Conservation (phyloP, 2,797 vertebrate genomes). For the Otus scops region DNA sequence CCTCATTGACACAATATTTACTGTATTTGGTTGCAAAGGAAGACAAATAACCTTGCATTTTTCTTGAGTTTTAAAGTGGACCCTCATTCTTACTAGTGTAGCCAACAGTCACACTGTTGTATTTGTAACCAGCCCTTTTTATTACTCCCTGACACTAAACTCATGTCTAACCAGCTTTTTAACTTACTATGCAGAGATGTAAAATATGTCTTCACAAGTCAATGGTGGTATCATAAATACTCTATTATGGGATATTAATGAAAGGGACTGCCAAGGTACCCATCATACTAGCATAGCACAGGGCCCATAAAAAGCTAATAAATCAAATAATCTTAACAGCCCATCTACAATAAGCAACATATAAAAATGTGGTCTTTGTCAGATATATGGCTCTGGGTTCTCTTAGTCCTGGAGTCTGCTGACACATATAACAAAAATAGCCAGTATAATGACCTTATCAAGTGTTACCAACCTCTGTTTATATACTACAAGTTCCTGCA, state of each 20-base stretch:
- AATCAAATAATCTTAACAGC: constrained; percentile 54
- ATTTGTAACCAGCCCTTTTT: constrained; percentile 26
- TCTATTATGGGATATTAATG: constrained; percentile 73
- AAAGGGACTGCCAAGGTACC: constrained; percentile 53
- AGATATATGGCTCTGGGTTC: constrained; percentile 50
- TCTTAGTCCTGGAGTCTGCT: constrained; percentile 26
- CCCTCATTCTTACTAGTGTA: neutral
- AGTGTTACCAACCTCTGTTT: constrained; percentile 42
- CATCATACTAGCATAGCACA: constrained; percentile 32
- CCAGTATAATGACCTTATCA: constrained; percentile 52
- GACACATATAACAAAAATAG: constrained; percentile 50
- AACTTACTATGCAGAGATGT: constrained; percentile 39
- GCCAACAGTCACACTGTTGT: neutral
- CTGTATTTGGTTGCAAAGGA: neutral
- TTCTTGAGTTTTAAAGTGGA: neutral
- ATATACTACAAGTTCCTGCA: constrained; percentile 13
- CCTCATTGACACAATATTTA: neutral
- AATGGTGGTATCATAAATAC: constrained; percentile 63
- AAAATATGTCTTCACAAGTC: constrained; percentile 64
- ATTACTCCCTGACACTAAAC: constrained; percentile 12
- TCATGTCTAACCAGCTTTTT: constrained; percentile 11
- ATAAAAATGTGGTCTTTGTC: constrained; percentile 57
- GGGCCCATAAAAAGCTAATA: constrained; percentile 56
- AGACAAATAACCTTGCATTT: neutral
- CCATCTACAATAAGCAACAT: constrained; percentile 44